A percentile compares a stretch with the other conserved stretches of the same genome.
These are phyloP conservation scores for Venturia canescens DNA, from an alignment of 1,140 invertebrate genomes.

Conservation along the genomic window DNA sequence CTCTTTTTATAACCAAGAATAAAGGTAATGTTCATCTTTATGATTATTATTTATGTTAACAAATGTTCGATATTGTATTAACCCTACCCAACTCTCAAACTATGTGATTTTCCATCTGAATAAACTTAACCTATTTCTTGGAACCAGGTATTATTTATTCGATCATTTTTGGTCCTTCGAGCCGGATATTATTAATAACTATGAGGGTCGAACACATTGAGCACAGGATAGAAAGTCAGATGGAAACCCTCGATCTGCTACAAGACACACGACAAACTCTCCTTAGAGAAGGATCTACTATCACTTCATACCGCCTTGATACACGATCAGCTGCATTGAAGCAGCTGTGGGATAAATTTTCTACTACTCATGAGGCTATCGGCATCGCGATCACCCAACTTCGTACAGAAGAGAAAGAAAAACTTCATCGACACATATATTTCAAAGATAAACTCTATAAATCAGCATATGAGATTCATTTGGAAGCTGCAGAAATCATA, in stretches of 20 bases:
- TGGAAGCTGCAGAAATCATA: constrained; percentile 37
- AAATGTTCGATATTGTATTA: too few species aligned
- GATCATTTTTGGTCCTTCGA: constrained; percentile 41
- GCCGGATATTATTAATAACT: constrained; percentile 18
- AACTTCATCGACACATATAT: not conserved
- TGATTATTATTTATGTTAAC: too few species aligned
- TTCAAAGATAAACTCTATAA: constrained; percentile 26
- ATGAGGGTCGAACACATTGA: constrained; percentile 28
- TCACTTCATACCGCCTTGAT: constrained; percentile 5
- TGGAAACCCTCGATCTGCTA: not conserved
- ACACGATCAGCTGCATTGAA: not conserved
- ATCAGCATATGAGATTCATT: constrained; percentile 20
- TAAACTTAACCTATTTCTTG: too few species aligned
- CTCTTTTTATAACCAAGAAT: too few species aligned
- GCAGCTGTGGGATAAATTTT: constrained; percentile 33
- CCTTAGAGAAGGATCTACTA: not conserved
- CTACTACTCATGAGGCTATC: not conserved
- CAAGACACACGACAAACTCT: not conserved
- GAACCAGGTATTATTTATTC: too few species aligned
- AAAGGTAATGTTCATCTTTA: too few species aligned
- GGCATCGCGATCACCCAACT: not conserved
- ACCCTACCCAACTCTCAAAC: too few species aligned
- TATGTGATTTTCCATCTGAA: too few species aligned
- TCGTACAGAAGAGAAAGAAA: not conserved
- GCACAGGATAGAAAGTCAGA: not conserved